These are phyloP conservation scores for Rhagonycha lutea DNA, from an alignment of 2,888 invertebrate genomes.

Conservation along the genomic window DNA sequence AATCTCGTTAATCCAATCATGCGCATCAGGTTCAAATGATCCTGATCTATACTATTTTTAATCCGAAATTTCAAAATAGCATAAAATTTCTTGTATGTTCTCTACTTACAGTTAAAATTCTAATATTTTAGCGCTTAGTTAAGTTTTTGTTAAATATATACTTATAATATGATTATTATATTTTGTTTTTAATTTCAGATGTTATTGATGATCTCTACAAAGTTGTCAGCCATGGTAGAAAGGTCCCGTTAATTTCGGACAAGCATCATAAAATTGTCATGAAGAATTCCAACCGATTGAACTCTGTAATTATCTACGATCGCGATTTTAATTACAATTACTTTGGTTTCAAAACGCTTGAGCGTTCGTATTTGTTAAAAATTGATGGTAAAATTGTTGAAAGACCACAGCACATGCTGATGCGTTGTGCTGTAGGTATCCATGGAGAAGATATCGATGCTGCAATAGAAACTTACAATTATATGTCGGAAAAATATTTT, in stretches of 20 bases:
- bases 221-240: constrained; percentile 74
- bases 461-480: constrained; percentile 94
- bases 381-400: constrained; percentile 92
- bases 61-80: too few species aligned
- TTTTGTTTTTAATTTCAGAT: constrained; percentile 63
- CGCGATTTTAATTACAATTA: constrained; percentile 96
- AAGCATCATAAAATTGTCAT: constrained; percentile 79
- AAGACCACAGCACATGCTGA: constrained; percentile 97
- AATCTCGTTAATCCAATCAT: too few species aligned
- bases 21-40: too few species aligned
- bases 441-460: constrained; percentile 91
- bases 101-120: too few species aligned
- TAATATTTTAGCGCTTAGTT: too few species aligned
- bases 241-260: constrained; percentile 88
- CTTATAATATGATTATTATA: background rate
- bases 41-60: too few species aligned
- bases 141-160: too few species aligned
- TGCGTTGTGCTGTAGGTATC: constrained; percentile 96
- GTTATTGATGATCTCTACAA: constrained; percentile 87
- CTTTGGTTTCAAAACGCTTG: constrained; percentile 99
- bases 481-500: constrained; percentile 92
- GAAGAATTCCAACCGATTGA: constrained; percentile 84
- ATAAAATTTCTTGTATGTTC: too few species aligned
- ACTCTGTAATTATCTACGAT: constrained; percentile 95
- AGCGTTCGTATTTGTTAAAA: constrained; percentile 91